phyloP scores from a whole-genome alignment of 2,113 vertebrate species.

The Rhegmatorhina hoffmannsi region DNA sequence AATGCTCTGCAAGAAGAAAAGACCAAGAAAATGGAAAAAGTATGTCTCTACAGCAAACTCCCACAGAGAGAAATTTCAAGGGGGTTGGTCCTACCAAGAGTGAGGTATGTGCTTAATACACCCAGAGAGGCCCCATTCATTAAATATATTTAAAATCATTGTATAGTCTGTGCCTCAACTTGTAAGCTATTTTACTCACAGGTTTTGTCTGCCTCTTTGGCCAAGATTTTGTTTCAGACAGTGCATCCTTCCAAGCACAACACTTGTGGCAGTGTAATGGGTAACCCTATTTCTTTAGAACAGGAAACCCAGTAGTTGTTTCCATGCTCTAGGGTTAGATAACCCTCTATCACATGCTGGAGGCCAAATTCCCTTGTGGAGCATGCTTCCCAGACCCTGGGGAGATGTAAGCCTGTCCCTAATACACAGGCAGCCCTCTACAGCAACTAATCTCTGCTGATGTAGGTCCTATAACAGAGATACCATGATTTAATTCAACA shows the following conservation, averaged over 20 bases:
- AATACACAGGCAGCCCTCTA: neutral
- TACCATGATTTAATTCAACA: neutral
- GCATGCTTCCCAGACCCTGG: neutral
- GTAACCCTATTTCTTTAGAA: conserved; percentile 38
- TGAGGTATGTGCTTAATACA: conserved; percentile 4
- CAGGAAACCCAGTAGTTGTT: conserved; percentile 33
- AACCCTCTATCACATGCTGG: neutral
- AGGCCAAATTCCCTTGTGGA: neutral
- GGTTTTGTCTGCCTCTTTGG: conserved; percentile 45
- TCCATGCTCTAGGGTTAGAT: neutral
- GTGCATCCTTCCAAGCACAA: conserved; percentile 58
- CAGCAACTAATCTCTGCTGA: neutral
- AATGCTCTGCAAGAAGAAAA: conserved; percentile 10
- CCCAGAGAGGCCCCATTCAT: conserved; percentile 1
- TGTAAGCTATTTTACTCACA: conserved; percentile 39
- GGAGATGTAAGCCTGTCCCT: neutral
- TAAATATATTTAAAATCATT: neutral
- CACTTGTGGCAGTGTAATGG: conserved; percentile 29
- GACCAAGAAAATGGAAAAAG: conserved; percentile 1
- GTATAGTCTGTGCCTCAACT: conserved; percentile 35
- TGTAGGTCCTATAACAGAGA: neutral
- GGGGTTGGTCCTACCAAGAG: neutral
- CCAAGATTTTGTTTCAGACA: conserved; percentile 61
- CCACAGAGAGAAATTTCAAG: neutral
- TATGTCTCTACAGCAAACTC: neutral